Base-by-base conservation (phyloP, 2,113 vertebrate genomes). In the Entosphenus tridentatus region DNA sequence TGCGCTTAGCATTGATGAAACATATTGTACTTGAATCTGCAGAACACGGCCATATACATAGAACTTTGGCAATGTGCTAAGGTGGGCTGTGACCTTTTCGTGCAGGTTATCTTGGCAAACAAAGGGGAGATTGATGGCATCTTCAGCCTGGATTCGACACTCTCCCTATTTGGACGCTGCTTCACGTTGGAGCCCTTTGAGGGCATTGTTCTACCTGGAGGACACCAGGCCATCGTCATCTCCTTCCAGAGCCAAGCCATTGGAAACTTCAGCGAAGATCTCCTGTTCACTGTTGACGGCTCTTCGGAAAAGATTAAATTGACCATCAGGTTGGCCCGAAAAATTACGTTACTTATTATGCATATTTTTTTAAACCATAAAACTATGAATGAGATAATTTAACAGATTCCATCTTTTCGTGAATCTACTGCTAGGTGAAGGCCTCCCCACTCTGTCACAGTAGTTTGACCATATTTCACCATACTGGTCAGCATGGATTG, bases 91-190 rank as follows among this genome's bases (percentile, higher is more conserved):
- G 39, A 5, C 39, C 39, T 57, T n/a, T 69, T 73, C 55, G 56
- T 72, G n/a, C 72, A 95, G 89, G 78, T 74, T 0, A 13, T 82
- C 59, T 71, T 93, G 3, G 75, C 73, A 5, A 96, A 93, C 80
- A 81, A 74, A 65, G 87, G 86, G 3, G 77, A 78, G 68, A 83
- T 89, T 2, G 79, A 85, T 56, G 84, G 81, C 68, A 54, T 78
- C 55, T 95, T 87, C 77, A 78, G 6, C 8, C 59, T 87, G 68
- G 62, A 73, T 1, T 75, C 76, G 72, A 75, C 83, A 0, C 56
- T 73, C 70, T 83, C 84, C 1, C 70, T 77, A 3, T 74, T 82
- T 69, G 86, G 83, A 1, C 71, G 73, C 68, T 83, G 80, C 77
- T 91, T 95, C 72, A 79, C 78, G 8, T 78, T 90, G 68, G 76